Base-by-base conservation (phyloP, 2,888 invertebrate genomes). In the Ernsta delagoae region DNA sequence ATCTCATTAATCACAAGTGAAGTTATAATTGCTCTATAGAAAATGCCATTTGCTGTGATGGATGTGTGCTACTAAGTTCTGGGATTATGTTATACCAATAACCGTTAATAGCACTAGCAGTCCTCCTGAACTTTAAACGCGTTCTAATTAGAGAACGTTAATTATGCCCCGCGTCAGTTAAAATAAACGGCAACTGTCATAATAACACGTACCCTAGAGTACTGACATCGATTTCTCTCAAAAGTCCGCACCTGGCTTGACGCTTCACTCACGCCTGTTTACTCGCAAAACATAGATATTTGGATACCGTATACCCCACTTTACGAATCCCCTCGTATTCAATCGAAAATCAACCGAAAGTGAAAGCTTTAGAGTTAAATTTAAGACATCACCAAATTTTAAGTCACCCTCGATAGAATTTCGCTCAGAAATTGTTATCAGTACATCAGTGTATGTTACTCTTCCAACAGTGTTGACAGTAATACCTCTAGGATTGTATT, bases 241-340 rank as follows among this genome's bases (percentile, higher is more conserved):
- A 79, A 74, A 87, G 81, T 84, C 87, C 78, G 85, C 92, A 92
- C 92, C 92, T 92, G 92, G 92, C 81, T 85, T 87, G 83, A 87
- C 87, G 86, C 86, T 83, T 91, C 88, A 89, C 88, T 87, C 87
- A 78, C 78, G 83, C 86, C 86, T 90, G 89, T 91, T 92, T 92
- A 90, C 90, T 87, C 84, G 88, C 90, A 87, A 90, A 92, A 89
- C 88, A 88, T 85, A 87, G 86, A 89, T 90, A 90, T 92, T 90
- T 87, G 83, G 88, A 88, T 89, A 89, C 81, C 79, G 75, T 83
- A 78, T 82, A 84, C 86, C 86, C 89, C 80, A 85, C 78, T 82
- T 84, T 79, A 83, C 79, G 77, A 81, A 80, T 76, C 72, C 65
- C 41, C 54, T n/a, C 57, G 54, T 43, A 34, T 70, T 43, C 75